Evolutionary conservation across 2,888 invertebrate genomes (phyloP).

Genomic region (Therioaphis trifolii): DNA sequence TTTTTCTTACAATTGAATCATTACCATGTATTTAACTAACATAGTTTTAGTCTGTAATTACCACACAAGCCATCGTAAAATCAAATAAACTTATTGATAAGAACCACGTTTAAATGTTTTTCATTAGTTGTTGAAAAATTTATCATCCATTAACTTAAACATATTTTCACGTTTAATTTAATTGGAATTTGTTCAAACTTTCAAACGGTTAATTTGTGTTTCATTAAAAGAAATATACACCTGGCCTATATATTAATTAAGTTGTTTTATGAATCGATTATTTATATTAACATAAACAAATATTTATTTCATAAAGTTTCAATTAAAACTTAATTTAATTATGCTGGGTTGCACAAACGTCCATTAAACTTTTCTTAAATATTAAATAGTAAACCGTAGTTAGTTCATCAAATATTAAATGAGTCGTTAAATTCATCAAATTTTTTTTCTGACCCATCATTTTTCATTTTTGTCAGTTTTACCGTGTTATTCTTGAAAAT

Average conservation of each 20-base stretch:
- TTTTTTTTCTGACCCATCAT: neutral
- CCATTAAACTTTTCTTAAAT: neutral
- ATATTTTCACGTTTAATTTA: neutral
- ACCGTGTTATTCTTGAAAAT: no score
- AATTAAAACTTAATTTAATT: neutral
- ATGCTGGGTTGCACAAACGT: neutral
- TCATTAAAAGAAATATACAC: neutral
- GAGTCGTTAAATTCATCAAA: neutral
- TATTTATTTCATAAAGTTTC: neutral
- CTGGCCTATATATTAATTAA: neutral
- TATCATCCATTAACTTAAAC: no score
- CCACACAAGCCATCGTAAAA: no score
- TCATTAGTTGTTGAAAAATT: no score
- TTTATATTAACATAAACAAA: neutral
- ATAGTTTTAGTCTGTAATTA: no score
- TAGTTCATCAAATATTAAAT: neutral
- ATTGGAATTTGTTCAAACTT: neutral
- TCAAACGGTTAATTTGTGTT: neutral
- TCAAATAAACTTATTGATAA: no score
- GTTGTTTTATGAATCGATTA: neutral
- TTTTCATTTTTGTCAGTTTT: neutral
- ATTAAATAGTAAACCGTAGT: neutral
- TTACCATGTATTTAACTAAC: no score
- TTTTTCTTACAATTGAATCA: no score
- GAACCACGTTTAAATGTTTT: no score